These are phyloP conservation scores for Spongilla lacustris DNA, from an alignment of 37 sponge, comb jelly and placozoan genomes.

Conservation along the genomic window DNA sequence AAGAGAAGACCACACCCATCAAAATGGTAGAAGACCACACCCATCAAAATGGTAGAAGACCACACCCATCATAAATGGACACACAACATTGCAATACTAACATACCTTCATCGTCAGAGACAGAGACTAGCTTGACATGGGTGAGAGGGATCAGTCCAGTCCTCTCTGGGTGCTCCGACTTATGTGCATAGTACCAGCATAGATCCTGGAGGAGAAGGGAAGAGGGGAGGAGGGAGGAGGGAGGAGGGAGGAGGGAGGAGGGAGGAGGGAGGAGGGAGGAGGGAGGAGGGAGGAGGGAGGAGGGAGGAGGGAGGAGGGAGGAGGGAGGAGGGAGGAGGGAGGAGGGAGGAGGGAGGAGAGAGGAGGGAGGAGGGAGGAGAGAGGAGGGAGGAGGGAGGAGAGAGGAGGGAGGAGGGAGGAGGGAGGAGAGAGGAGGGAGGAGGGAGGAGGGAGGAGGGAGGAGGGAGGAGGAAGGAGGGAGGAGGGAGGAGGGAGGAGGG, in stretches of 20 bases:
- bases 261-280: too few relatives aligned
- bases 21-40: too few relatives aligned
- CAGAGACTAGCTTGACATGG: conserved; percentile 72
- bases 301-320: too few relatives aligned
- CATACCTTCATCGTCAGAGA: conserved; percentile 68
- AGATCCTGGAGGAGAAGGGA: conserved; percentile 47
- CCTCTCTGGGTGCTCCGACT: conserved; percentile 30
- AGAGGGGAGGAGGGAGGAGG: neutral
- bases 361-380: neutral
- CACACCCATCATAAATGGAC: too few relatives aligned
- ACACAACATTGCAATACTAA: neutral
- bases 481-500: neutral
- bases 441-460: conserved; percentile 10
- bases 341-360: too few relatives aligned
- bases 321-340: too few relatives aligned
- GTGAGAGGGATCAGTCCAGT: conserved; percentile 76
- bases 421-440: neutral
- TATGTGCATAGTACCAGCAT: conserved; percentile 79
- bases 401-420: neutral
- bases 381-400: neutral
- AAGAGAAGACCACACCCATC: too few relatives aligned
- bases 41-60: too few relatives aligned
- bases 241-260: neutral
- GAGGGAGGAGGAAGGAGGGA: neutral
- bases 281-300: too few relatives aligned